Evolutionary conservation across 2,888 invertebrate species (phyloP), one percentile per base, ranked within the genome.

Genomic region (Resseliella maxima): DNA sequence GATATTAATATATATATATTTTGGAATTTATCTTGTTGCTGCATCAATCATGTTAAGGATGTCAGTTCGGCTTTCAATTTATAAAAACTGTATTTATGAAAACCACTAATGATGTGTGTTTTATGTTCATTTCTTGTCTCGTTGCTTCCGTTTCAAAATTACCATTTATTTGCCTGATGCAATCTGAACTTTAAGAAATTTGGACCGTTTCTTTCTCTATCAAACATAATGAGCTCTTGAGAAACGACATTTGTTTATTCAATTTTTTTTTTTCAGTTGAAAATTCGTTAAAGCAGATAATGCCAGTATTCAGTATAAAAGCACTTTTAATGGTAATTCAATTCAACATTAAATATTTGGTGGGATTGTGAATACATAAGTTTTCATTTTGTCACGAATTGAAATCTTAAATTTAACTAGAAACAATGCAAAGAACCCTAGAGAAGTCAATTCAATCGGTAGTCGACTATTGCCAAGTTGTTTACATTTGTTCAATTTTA

Each of bases 71-170:
- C 6, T 38, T 38, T 38, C 24, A 24, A n/a, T 83, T 85, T 85
- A 85, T 85, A 46, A 45, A 85, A 46, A 85, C 31, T 27, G 27
- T 24, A 85, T 85, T 41, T 85, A 85, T 41, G 10, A 18, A 46
- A 85, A 45, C 85, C 85, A 85, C 85, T 85, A 85, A 85, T 46
- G 85, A 85, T 85, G 46, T 85, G 85, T 41, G 31, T 45, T 85
- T 46, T 15, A 45, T 85, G 41, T 85, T 85, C 27, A 41, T 85
- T 45, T 85, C 24, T 45, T 46, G 85, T 46, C 45, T 27, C 6
- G 41, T 27, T 27, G 85, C 15, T 85, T 85, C 85, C 85, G 41
- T 85, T 85, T 46, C 15, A 24, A 15, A 6, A 27, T 15, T 46
- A n/a, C 3, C 15, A 1, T 45, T 85, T 31, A 35, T 35, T 72